These are phyloP conservation scores for Melinopterus prodromus DNA, from an alignment of 2,888 invertebrate species.

Conservation along the genomic window DNA sequence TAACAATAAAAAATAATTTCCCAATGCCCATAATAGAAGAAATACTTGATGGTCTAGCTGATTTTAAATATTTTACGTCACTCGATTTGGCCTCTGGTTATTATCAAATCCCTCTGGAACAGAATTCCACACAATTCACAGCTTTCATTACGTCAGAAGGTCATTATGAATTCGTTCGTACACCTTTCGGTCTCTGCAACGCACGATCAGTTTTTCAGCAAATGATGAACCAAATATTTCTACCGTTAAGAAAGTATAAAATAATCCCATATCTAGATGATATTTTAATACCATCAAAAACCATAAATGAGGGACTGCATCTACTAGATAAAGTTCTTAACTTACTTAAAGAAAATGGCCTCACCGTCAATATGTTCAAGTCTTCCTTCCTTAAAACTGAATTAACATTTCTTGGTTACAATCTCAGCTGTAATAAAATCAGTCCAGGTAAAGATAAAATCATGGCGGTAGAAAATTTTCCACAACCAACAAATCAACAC, in stretches of 20 bases:
- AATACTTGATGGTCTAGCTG: constrained; percentile 40
- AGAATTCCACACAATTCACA: constrained; percentile 45
- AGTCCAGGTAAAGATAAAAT: constrained; percentile 45
- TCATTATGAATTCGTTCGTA: constrained; percentile 32
- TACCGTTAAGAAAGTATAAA: constrained; percentile 22
- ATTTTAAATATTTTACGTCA: constrained; percentile 40
- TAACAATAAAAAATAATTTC: too few relatives aligned
- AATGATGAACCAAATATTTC: constrained; percentile 36
- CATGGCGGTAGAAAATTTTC: constrained; percentile 44
- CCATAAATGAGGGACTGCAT: constrained; percentile 28
- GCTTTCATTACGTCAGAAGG: constrained; percentile 48
- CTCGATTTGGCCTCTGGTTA: constrained; percentile 46
- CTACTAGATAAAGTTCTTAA: constrained; percentile 38
- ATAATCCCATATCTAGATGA: constrained; percentile 36
- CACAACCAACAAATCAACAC: constrained; percentile 45
- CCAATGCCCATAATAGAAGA: too few relatives aligned
- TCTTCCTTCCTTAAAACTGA: constrained; percentile 45
- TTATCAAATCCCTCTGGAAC: constrained; percentile 47
- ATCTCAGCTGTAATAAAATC: constrained; percentile 5
- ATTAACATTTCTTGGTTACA: constrained; percentile 48
- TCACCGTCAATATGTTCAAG: constrained; percentile 50
- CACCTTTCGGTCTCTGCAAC: constrained; percentile 38
- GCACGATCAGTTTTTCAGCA: constrained; percentile 36
- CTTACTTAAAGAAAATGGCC: constrained; percentile 43
- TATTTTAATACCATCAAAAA: constrained; percentile 34